Conservation (phyloP, 2,797 vertebrate genomes). For the Triplophysa bombifrons region DNA sequence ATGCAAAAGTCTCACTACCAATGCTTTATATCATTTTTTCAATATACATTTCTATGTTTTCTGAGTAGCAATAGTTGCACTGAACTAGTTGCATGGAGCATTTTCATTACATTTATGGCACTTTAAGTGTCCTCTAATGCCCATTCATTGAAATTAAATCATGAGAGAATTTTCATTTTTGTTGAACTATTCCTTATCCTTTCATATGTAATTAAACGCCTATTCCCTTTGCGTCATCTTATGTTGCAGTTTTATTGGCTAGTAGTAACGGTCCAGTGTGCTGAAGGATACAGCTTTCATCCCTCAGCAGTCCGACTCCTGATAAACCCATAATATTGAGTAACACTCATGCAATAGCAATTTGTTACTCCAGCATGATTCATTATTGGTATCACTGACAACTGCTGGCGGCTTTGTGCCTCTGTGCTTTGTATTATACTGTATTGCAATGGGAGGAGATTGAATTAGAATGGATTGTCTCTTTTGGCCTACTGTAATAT, state of each 20-base stretch:
- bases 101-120: too few relatives aligned
- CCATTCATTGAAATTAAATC: too few relatives aligned
- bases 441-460: conserved; percentile 15
- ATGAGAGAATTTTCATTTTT: too few relatives aligned
- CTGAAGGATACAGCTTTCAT: conserved; percentile 3
- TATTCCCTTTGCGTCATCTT: not conserved
- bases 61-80: not conserved
- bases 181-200: not conserved
- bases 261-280: not conserved
- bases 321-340: conserved; percentile 34
- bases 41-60: not conserved
- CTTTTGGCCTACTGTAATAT: conserved; percentile 16
- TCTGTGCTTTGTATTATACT: conserved; percentile 2
- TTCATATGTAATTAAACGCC: not conserved
- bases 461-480: conserved; percentile 48
- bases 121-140: not conserved
- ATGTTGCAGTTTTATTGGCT: not conserved
- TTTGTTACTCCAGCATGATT: conserved; percentile 30
- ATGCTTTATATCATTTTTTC: too few relatives aligned
- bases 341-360: conserved; percentile 28
- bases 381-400: conserved; percentile 31
- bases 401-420: conserved; percentile 8
- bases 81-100: not conserved
- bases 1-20: not conserved
- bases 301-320: not conserved